These are phyloP conservation scores for Siniperca knerii DNA, from an alignment of 2,113 vertebrate species.

Conservation along the genomic window DNA sequence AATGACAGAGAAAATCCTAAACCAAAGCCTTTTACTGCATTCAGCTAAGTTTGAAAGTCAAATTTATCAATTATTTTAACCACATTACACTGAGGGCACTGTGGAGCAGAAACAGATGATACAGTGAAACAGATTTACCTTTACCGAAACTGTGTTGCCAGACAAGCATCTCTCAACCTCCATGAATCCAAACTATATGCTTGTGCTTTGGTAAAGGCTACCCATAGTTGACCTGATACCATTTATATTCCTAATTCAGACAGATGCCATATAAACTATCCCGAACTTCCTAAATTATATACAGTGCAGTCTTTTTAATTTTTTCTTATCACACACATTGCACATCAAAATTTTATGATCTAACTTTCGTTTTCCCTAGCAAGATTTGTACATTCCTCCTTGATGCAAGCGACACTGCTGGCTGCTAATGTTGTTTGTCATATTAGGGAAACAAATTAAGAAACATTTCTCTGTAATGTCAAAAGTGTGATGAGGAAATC, in stretches of 20 bases:
- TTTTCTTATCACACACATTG: background rate
- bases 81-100: background rate
- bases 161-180: background rate
- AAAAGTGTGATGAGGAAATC: background rate
- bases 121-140: background rate
- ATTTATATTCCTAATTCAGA: conserved; percentile 40
- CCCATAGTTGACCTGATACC: background rate
- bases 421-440: conserved; percentile 5
- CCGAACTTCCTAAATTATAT: background rate
- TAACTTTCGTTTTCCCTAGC: background rate
- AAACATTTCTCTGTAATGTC: background rate
- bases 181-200: background rate
- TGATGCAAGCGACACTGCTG: background rate
- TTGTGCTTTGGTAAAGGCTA: background rate
- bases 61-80: background rate
- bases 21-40: background rate
- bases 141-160: background rate
- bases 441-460: conserved; percentile 3
- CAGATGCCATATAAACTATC: conserved; percentile 4
- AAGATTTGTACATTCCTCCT: background rate
- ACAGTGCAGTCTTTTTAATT: background rate
- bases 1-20: background rate
- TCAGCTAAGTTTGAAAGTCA: background rate
- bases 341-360: background rate
- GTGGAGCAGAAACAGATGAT: background rate